A percentile compares a stretch with the other conserved stretches of the same genome.
Evolutionary conservation across 1,140 invertebrate genomes (phyloP).

Genomic region (Penaeus chinensis): DNA sequence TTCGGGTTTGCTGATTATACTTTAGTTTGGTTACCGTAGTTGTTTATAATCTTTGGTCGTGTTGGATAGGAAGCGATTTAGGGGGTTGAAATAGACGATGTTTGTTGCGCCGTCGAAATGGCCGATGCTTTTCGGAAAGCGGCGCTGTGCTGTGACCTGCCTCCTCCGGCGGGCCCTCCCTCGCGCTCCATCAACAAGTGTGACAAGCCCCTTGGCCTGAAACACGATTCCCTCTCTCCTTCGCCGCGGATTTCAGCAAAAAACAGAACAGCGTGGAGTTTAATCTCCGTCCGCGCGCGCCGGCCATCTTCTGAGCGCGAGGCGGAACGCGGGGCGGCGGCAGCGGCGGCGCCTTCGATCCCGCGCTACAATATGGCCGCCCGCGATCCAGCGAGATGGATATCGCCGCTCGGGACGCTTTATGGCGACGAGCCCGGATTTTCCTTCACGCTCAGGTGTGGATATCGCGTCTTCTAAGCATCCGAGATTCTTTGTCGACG

Average conservation of each 20-base stretch:
- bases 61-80: too few species aligned
- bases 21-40: neutral
- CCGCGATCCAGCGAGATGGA: conserved; percentile 38
- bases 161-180: neutral
- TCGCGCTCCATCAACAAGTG: too few species aligned
- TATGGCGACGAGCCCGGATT: neutral
- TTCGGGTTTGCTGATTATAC: conserved; percentile 25
- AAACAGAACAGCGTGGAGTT: neutral
- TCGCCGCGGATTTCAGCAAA: neutral
- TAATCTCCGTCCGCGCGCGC: neutral
- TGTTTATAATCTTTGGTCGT: conserved; percentile 42
- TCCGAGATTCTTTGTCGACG: too few species aligned
- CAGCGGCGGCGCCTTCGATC: conserved; percentile 11
- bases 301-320: conserved; percentile 45
- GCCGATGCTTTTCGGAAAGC: conserved; percentile 21
- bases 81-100: conserved; percentile 22
- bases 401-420: conserved; percentile 30
- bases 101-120: neutral
- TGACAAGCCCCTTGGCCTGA: too few species aligned
- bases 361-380: conserved; percentile 44
- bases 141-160: neutral
- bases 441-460: neutral
- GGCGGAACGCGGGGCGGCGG: neutral
- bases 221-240: too few species aligned
- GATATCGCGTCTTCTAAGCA: too few species aligned